Conservation (phyloP, 2,113 vertebrate species). For the Bujurquina vittata region DNA sequence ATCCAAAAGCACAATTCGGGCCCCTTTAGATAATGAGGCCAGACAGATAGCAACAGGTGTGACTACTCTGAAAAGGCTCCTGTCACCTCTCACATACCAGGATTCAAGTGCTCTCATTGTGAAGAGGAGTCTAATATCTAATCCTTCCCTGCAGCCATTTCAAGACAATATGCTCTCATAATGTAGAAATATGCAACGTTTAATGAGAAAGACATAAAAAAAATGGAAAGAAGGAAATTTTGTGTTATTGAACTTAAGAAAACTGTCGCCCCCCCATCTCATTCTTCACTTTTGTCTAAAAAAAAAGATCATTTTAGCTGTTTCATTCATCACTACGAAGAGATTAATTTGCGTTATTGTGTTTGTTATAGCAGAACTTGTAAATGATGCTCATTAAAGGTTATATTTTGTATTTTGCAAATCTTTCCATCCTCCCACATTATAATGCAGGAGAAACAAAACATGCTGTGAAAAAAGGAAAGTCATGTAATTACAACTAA, state of each 20-base stretch:
- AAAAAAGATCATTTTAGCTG: not conserved
- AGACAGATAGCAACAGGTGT: constrained; percentile 54
- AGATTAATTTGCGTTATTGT: not conserved
- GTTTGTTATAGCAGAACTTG: not conserved
- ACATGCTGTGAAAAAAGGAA: not conserved
- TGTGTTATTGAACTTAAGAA: constrained; percentile 23
- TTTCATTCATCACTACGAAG: not conserved
- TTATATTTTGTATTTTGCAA: not conserved
- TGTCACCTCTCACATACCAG: constrained; percentile 37
- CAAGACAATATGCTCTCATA: constrained; percentile 44
- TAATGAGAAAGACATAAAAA: constrained; percentile 25
- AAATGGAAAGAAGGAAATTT: not conserved
- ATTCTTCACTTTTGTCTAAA: not conserved
- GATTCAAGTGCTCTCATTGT: constrained; percentile 51
- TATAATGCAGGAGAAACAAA: not conserved
- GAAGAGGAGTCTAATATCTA: constrained; percentile 61
- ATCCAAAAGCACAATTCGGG: constrained; percentile 19
- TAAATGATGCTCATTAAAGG: not conserved
- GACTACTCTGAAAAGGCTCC: constrained; percentile 38
- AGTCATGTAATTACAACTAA: not conserved
- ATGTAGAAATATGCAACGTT: constrained; percentile 55
- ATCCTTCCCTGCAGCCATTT: constrained; percentile 59
- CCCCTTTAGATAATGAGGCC: constrained; percentile 45
- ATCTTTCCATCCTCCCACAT: not conserved
- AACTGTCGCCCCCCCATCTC: not conserved